These are phyloP conservation scores for Phengaris alcon DNA, from an alignment of 2,888 invertebrate species.

Conservation along the genomic window DNA sequence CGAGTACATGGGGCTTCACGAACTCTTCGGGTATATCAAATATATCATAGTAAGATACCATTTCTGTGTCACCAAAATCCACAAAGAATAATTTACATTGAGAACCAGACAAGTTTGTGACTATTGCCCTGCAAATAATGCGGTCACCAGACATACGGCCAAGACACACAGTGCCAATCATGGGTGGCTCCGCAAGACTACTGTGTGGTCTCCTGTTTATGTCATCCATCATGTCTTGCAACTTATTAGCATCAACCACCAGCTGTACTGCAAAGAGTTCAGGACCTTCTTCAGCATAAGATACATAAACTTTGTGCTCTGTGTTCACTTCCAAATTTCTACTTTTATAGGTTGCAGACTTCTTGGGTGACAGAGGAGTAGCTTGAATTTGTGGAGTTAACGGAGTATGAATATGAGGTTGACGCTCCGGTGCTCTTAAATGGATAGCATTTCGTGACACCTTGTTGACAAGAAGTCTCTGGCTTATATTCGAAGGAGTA, in stretches of 20 bases:
- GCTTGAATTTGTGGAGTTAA: constrained; percentile 39
- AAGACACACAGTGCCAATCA: constrained; percentile 87
- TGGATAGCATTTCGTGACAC: constrained; percentile 59
- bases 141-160: constrained; percentile 85
- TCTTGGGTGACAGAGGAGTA: constrained; percentile 60
- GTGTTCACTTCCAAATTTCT: constrained; percentile 66
- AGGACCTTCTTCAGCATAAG: constrained; percentile 89
- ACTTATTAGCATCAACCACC: constrained; percentile 76
- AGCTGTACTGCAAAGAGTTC: constrained; percentile 87
- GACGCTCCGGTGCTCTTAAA: constrained; percentile 58
- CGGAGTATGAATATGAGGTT: constrained; percentile 50
- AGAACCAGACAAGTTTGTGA: constrained; percentile 84
- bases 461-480: constrained; percentile 60
- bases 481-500: constrained; percentile 55
- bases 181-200: constrained; percentile 82
- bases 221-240: constrained; percentile 85
- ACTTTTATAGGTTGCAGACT: constrained; percentile 77
- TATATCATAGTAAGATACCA: constrained; percentile 84
- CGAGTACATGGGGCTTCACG: constrained; percentile 85
- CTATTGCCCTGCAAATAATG: constrained; percentile 86
- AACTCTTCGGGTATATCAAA: constrained; percentile 87
- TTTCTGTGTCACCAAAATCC: constrained; percentile 89
- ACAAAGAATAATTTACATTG: constrained; percentile 89
- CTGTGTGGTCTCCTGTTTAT: constrained; percentile 82
- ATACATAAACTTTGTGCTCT: constrained; percentile 84